Percentiles rank a stretch among this genome's conserved stretches.
Evolutionary conservation across 2,888 invertebrate species (phyloP).

Genomic region (Drosophila cyrtoloma): DNA sequence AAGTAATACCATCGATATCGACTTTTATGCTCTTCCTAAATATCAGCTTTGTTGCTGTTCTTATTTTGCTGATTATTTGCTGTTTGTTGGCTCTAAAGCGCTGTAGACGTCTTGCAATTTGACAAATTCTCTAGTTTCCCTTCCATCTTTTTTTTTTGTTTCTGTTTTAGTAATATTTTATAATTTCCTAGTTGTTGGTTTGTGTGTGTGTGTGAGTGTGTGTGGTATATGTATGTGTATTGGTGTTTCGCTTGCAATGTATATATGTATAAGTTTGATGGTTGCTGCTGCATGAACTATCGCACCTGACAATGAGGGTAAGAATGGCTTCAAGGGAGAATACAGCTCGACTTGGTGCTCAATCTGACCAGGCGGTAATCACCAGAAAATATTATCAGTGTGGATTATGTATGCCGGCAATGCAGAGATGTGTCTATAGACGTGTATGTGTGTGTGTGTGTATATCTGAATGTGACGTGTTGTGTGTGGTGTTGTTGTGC

Average conservation of each 20-base stretch:
- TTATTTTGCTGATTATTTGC: constrained; percentile 23
- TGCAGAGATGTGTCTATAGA: constrained; percentile 23
- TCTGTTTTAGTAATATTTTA: constrained; percentile 65
- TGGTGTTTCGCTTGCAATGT: constrained; percentile 43
- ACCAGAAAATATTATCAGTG: constrained; percentile 24
- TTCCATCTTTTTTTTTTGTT: constrained; percentile 12
- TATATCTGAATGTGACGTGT: constrained; percentile 25
- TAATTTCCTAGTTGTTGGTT: constrained; percentile 76
- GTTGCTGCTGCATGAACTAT: constrained; percentile 34
- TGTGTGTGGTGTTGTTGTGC: constrained; percentile 31
- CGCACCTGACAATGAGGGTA: constrained; percentile 27
- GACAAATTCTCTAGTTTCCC: constrained; percentile 73
- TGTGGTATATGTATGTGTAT: constrained; percentile 32
- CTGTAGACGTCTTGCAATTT: constrained; percentile 64
- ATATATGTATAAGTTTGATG: constrained; percentile 26
- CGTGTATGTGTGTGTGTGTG: constrained; percentile 20
- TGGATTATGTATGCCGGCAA: constrained; percentile 14
- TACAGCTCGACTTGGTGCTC: constrained; percentile 26
- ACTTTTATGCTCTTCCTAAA: constrained; percentile 25
- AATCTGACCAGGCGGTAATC: constrained; percentile 10
- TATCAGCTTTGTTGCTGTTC: constrained; percentile 20
- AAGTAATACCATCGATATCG: constrained; percentile 34
- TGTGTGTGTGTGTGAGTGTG: constrained; percentile 8
- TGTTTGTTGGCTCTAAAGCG: constrained; percentile 46
- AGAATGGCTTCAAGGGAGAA: constrained; percentile 40